Percentiles rank a stretch among this genome's conserved stretches.
Evolutionary conservation across 2,113 vertebrate genomes (phyloP).

Genomic region (Theristicus caerulescens): DNA sequence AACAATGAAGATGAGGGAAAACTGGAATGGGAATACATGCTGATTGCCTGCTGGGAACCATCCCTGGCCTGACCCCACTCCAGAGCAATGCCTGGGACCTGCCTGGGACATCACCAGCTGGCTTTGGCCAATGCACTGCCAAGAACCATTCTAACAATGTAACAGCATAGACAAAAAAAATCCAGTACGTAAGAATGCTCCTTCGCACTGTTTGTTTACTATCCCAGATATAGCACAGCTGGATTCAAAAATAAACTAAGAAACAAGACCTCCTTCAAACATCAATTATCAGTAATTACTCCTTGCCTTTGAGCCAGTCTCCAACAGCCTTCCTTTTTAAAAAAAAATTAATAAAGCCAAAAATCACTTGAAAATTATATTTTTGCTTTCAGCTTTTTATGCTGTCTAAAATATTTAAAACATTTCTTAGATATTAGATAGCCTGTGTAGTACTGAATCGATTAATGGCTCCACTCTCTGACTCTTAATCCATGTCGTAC

Average conservation of each 20-base stretch:
- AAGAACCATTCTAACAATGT: neutral
- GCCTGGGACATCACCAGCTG: neutral
- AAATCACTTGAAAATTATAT: neutral
- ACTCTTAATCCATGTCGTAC: neutral
- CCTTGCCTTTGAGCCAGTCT: neutral
- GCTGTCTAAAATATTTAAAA: neutral
- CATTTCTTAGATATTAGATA: conserved; percentile 1
- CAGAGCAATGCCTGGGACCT: neutral
- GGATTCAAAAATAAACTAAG: neutral
- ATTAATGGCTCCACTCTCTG: neutral
- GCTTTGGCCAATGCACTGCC: neutral
- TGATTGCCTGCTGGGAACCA: neutral
- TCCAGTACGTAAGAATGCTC: neutral
- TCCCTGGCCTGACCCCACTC: neutral
- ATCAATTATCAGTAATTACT: neutral
- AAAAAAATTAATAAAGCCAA: neutral
- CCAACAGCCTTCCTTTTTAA: neutral
- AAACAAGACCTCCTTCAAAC: neutral
- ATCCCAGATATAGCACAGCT: neutral
- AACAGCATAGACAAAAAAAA: neutral
- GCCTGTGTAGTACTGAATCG: neutral
- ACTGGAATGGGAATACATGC: neutral
- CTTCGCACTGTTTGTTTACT: neutral
- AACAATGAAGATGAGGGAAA: neutral
- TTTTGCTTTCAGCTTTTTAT: neutral